Evolutionary conservation across 2,113 vertebrate genomes (phyloP), one percentile per base, ranked within the genome.

Genomic region (Phaetusa simplex): DNA sequence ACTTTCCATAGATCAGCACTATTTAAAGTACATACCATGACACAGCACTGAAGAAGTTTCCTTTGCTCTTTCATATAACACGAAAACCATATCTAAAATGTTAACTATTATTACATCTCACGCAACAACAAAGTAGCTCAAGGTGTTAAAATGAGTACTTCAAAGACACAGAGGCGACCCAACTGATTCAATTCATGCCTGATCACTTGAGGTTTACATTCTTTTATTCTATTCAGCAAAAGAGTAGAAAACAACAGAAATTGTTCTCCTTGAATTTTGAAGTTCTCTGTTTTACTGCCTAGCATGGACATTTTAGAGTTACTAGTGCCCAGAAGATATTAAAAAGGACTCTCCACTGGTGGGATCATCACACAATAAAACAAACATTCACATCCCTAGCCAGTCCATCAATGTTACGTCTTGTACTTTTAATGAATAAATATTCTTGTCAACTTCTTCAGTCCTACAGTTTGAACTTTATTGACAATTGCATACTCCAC

Each of bases 341-440:
- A 40, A 67, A 73, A 80, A 38, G 11, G 40, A 79, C 29, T 56
- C 88, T 43, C 27, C 61, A 73, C 6, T 16, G 23, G 20, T 56
- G 15, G 89, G 96, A 96, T 86, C 43, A n/a, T 36, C 50, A 80
- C 43, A 26, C 20, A 65, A 64, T 66, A 82, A 81, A 14, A 64
- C 34, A 94, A 40, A 94, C 76, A 93, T 87, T 89, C 61, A 80
- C 65, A 92, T 15, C 30, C 64, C 18, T 32, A 83, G 77, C 21
- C 12, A 79, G 29, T 73, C 29, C 66, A 66, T 20, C 61, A 55
- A 23, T 93, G 13, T 49, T 88, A 52, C 36, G 42, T 29, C 30
- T 86, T 90, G 50, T 45, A 85, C 17, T 94, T 95, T 71, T 92
- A 88, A 93, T 40, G 11, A 96, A 83, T 74, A 90, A 94, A 66